These are phyloP conservation scores for Xenopus borealis DNA, from an alignment of 2,113 vertebrate species.

Conservation along the genomic window DNA sequence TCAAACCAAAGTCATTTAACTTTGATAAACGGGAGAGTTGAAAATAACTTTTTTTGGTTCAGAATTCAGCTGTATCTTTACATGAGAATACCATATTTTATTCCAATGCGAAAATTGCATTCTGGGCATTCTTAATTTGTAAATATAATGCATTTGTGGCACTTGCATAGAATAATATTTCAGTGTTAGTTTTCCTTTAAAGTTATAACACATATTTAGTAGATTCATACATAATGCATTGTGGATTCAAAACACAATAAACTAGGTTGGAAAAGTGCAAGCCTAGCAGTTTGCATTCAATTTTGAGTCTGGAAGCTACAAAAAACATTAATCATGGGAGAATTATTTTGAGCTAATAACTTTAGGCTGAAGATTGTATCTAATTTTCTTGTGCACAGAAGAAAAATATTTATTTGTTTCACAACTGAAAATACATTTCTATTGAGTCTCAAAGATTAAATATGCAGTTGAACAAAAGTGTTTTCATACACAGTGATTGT, in stretches of 20 bases:
- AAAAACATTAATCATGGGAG: slow-evolving; percentile 43
- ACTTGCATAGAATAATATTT: too few relatives aligned
- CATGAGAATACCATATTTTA: too few relatives aligned
- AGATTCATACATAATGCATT: slow-evolving; percentile 25
- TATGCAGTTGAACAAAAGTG: background rate
- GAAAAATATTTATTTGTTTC: slow-evolving; percentile 17
- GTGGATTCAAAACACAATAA: slow-evolving; percentile 36
- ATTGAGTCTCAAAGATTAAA: slow-evolving; percentile 21
- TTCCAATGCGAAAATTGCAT: too few relatives aligned
- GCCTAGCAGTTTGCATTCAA: slow-evolving; percentile 28
- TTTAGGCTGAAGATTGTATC: slow-evolving; percentile 32
- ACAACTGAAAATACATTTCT: slow-evolving; percentile 21
- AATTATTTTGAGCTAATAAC: slow-evolving; percentile 44
- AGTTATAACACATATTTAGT: background rate
- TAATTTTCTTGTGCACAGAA: slow-evolving; percentile 29
- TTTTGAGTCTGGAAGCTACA: slow-evolving; percentile 30
- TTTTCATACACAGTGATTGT: slow-evolving; percentile 18
- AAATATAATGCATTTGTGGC: too few relatives aligned
- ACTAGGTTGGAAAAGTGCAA: slow-evolving; percentile 40
- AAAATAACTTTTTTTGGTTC: too few relatives aligned
- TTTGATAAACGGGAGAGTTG: too few relatives aligned
- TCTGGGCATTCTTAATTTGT: too few relatives aligned
- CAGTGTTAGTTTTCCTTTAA: background rate
- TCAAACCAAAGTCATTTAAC: too few relatives aligned
- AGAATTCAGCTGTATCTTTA: too few relatives aligned